Evolutionary conservation across 2,797 vertebrate genomes (phyloP).

Genomic region (Enteromius anoplus): DNA sequence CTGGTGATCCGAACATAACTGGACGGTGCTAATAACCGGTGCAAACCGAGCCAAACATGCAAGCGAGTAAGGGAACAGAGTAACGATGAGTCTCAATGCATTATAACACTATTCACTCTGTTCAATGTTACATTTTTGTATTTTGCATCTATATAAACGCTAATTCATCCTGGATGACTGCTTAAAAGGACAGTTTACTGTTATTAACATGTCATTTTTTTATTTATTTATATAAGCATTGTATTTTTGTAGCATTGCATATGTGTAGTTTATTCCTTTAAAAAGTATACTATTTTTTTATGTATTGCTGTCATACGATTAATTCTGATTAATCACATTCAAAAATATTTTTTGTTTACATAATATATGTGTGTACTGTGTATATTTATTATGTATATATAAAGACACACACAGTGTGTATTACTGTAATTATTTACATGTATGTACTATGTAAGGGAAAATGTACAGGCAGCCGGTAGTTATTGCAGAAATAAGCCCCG

Average conservation of each 20-base stretch:
- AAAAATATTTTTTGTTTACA: too few relatives aligned
- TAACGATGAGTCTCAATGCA: background rate
- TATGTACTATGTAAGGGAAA: too few relatives aligned
- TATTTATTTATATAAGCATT: background rate
- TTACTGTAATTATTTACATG: too few relatives aligned
- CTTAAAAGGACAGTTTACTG: background rate
- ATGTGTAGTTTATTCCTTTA: background rate
- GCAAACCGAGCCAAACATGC: background rate
- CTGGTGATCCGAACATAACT: constrained; percentile 13
- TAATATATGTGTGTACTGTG: too few relatives aligned
- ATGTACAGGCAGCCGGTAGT: too few relatives aligned
- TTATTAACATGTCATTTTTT: background rate
- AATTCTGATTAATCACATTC: too few relatives aligned
- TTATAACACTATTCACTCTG: background rate
- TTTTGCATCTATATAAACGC: background rate
- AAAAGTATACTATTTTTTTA: background rate
- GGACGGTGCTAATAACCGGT: background rate
- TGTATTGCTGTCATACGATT: background rate
- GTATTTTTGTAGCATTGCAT: background rate
- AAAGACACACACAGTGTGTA: too few relatives aligned
- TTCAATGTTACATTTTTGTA: background rate
- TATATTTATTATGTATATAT: too few relatives aligned
- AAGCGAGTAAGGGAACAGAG: background rate
- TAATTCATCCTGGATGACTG: background rate
- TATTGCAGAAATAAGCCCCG: too few relatives aligned